These are phyloP conservation scores for Eonycteris spelaea DNA, from an alignment of 2,113 vertebrate genomes.

Conservation along the genomic window DNA sequence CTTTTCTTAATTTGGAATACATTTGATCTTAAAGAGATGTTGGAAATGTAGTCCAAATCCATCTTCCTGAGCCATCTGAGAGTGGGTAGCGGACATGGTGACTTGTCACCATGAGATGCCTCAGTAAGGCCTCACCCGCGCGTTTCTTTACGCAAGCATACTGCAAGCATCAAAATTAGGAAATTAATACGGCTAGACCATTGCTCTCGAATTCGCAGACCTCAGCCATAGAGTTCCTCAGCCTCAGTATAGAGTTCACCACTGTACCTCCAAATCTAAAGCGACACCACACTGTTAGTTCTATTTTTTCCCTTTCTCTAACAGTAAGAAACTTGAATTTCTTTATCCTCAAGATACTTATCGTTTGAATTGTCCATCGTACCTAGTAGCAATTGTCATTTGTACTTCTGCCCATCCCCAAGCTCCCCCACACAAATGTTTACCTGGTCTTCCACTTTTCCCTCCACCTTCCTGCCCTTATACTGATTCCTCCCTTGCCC, in stretches of 20 bases:
- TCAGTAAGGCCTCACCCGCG: not conserved
- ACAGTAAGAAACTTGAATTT: not conserved
- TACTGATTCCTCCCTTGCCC: rapidly evolving
- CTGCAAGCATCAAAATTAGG: not conserved
- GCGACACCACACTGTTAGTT: not conserved
- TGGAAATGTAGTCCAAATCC: not conserved
- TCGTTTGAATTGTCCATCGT: not conserved
- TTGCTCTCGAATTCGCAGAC: not conserved
- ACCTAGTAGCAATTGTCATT: not conserved
- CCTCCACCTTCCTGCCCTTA: not conserved
- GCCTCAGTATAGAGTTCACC: not conserved
- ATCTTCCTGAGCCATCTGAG: not conserved
- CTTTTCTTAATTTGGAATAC: not conserved
- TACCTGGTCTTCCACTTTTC: not conserved
- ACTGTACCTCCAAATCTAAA: not conserved
- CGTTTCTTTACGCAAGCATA: not conserved
- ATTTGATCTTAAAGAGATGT: not conserved
- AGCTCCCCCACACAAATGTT: not conserved
- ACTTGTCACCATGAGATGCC: too few species aligned
- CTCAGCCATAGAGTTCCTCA: not conserved
- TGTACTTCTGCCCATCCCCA: not conserved
- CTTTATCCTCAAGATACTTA: not conserved
- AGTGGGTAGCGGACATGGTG: not conserved
- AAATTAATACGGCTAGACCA: not conserved
- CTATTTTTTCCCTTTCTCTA: not conserved